Conservation (phyloP, 2,113 vertebrate genomes). For the Prolemur simus region DNA sequence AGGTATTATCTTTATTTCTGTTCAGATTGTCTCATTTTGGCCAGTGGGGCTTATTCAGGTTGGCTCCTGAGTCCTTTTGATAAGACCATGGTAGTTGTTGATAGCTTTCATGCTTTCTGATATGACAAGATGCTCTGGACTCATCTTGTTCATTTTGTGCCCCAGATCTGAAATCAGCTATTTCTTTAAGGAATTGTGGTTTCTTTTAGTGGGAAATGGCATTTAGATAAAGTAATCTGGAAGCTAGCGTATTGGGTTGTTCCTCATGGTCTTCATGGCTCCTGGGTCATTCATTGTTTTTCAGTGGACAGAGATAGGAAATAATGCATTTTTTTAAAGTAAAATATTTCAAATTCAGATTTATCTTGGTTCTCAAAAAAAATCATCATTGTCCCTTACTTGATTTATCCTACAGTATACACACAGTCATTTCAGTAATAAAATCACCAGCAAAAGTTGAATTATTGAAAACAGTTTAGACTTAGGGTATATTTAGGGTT, state of each 20-base stretch:
- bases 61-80: slow-evolving; percentile 1
- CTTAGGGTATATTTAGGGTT: background rate
- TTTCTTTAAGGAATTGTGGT: background rate
- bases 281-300: background rate
- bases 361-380: slow-evolving; percentile 14
- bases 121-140: background rate
- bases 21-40: slow-evolving; percentile 3
- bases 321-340: background rate
- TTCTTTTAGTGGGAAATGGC: slow-evolving; percentile 23
- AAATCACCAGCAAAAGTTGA: background rate
- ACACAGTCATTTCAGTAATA: background rate
- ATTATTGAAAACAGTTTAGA: background rate
- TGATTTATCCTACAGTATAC: background rate
- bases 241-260: background rate
- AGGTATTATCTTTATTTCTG: slow-evolving; percentile 3
- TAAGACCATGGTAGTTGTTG: background rate
- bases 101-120: background rate
- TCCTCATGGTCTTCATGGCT: background rate
- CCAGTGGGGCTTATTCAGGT: background rate
- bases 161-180: background rate
- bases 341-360: slow-evolving; percentile 6
- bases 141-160: slow-evolving; percentile 22
- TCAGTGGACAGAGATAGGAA: slow-evolving; percentile 13
- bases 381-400: background rate
- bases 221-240: background rate